These are phyloP conservation scores for Pangasius macronema DNA, from an alignment of 2,797 vertebrate species.

Conservation along the genomic window DNA sequence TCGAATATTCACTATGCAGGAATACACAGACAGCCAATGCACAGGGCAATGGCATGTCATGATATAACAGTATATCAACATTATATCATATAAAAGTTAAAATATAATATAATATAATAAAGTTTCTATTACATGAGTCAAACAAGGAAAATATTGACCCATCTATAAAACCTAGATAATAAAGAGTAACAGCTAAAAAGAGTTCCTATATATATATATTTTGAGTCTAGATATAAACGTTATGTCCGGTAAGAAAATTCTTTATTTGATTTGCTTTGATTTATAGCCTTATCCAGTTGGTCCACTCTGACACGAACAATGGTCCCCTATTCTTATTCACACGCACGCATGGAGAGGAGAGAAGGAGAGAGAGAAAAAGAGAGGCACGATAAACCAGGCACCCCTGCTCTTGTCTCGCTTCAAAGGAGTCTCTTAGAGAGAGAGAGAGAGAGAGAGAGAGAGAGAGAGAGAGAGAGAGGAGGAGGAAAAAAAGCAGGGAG, in stretches of 20 bases:
- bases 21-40: background rate
- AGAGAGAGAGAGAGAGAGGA: constrained; percentile 41
- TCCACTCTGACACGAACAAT: constrained; percentile 69
- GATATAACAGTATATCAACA: background rate
- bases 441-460: constrained; percentile 50
- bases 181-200: constrained; percentile 3
- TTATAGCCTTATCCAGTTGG: constrained; percentile 54
- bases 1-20: constrained; percentile 20
- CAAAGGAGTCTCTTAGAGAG: constrained; percentile 63
- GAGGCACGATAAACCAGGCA: constrained; percentile 70
- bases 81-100: background rate
- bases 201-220: too few species aligned
- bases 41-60: background rate
- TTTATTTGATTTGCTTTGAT: too few species aligned
- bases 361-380: constrained; percentile 47
- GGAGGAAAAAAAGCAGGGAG: constrained; percentile 68
- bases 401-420: constrained; percentile 74
- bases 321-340: constrained; percentile 70
- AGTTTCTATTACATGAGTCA: background rate
- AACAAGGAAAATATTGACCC: background rate
- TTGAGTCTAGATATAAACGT: too few species aligned
- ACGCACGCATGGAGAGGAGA: constrained; percentile 66
- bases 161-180: background rate
- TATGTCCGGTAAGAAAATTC: too few species aligned
- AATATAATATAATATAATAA: constrained; percentile 20